phyloP scores from a whole-genome alignment of 2,888 invertebrate species.

The Lasioglossum lativentre region DNA sequence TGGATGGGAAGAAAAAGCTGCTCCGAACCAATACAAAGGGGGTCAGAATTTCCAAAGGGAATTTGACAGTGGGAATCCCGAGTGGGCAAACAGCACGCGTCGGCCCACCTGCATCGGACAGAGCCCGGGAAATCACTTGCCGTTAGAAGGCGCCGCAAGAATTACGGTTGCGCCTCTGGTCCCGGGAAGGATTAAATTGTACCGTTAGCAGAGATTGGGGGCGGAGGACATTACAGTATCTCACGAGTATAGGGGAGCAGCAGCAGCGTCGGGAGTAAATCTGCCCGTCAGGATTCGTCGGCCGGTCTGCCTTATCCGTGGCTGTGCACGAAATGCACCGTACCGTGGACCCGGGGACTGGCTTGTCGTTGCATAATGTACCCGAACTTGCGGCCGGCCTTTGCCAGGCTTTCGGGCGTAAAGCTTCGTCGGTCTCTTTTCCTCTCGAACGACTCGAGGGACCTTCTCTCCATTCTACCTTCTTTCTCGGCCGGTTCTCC shows the following conservation, averaged over 20 bases:
- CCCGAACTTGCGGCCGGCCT: constrained; percentile 67
- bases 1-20: too few relatives aligned
- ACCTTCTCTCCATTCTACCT: constrained; percentile 26
- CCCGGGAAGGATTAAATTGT: constrained; percentile 55
- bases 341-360: constrained; percentile 24
- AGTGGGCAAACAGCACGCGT: not conserved
- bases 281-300: constrained; percentile 54
- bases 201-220: constrained; percentile 24
- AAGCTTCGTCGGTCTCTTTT: constrained; percentile 38
- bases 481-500: not conserved
- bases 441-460: constrained; percentile 18
- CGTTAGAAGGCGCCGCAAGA: constrained; percentile 28
- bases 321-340: constrained; percentile 45
- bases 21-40: not conserved
- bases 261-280: constrained; percentile 47
- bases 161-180: constrained; percentile 26
- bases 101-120: not conserved
- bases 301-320: constrained; percentile 33
- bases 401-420: constrained; percentile 62
- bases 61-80: not conserved
- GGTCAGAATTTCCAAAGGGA: not conserved
- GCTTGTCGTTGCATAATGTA: constrained; percentile 68
- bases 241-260: constrained; percentile 23
- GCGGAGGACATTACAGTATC: constrained; percentile 38
- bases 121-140: constrained; percentile 24